Evolutionary conservation across 2,113 vertebrate species (phyloP), one percentile per base, ranked within the genome.

Genomic region (Epinephelus fuscoguttatus): DNA sequence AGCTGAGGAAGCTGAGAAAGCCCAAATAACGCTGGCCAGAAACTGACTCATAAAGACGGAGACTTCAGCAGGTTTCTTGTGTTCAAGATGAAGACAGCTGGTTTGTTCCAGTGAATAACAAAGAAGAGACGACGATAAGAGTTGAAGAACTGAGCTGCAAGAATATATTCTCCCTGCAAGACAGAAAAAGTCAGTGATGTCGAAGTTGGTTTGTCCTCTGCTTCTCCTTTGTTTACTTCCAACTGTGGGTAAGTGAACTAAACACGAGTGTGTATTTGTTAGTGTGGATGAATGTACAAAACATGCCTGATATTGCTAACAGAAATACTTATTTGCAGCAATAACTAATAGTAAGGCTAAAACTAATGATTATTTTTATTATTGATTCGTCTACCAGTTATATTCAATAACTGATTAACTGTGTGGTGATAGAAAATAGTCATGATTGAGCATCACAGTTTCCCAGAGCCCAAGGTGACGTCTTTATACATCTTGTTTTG

Each of bases 211-310:
- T 45, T 33, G 40, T 19, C 53, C 45, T 49, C 50, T 90, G 78
- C 62, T 94, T 56, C 53, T 94, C 23, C 81, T 94, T 45, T 83
- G 75, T 75, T 76, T 88, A 56, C 56, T 92, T 42, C 90, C 91
- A 69, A 71, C 87, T 84, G 92, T 80, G 50, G 91, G 94, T 95
- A 80, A 93, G 93, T 91, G 13, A 81, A 64, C 25, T 2, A 30
- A 37, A 78, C 33, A 45, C 4, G 0, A n/a, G 23, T 77, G 62
- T 30, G 30, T 30, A 4, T 30, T 30, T 30, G 30, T 77, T 15
- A 10, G 30, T 74, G 57, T 33, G 49, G 9, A 6, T 25, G 18
- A 37, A 25, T 70, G 50, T 42, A 37, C 6, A 62, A 17, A 4
- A 33, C 11, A 55, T n/a, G 30, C 19, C 45, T 33, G 66, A 13